phyloP scores from a whole-genome alignment of 2,797 vertebrate species.

The Paedocypris micromegethes region DNA sequence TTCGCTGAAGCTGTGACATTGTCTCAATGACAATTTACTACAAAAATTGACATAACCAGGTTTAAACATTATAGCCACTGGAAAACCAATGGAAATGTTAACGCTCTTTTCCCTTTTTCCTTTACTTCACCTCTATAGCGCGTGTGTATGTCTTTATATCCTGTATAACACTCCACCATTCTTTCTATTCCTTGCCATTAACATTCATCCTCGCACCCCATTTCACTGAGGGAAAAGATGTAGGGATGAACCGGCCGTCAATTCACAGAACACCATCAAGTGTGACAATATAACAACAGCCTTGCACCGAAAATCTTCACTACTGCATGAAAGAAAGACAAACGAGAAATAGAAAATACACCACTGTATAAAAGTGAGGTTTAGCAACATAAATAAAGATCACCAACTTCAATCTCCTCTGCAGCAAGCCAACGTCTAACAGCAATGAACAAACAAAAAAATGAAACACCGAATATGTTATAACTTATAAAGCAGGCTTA shows the following conservation, averaged over 20 bases:
- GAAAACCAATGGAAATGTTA: conserved; percentile 11
- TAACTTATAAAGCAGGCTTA: too few species aligned
- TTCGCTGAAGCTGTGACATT: background rate
- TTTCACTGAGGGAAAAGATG: conserved; percentile 47
- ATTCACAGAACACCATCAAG: conserved; percentile 27
- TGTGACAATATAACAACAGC: conserved; percentile 21
- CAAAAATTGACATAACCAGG: conserved; percentile 10
- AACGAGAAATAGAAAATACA: background rate
- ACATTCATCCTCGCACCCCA: conserved; percentile 37
- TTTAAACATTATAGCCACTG: conserved; percentile 10
- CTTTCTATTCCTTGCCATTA: conserved; percentile 33
- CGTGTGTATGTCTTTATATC: conserved; percentile 23
- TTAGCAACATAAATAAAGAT: too few species aligned
- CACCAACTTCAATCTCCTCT: too few species aligned
- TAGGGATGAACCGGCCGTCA: conserved; percentile 48
- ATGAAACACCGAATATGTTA: too few species aligned
- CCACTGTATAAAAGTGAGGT: too few species aligned
- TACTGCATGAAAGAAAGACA: background rate
- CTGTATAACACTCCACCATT: conserved; percentile 9
- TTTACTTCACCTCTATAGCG: conserved; percentile 33
- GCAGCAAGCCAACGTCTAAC: too few species aligned
- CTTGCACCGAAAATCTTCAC: conserved; percentile 16
- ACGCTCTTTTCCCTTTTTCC: background rate
- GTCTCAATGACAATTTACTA: conserved; percentile 9
- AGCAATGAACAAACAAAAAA: too few species aligned